Evolutionary conservation across 2,113 vertebrate species (phyloP).

Genomic region (Lagopus muta): DNA sequence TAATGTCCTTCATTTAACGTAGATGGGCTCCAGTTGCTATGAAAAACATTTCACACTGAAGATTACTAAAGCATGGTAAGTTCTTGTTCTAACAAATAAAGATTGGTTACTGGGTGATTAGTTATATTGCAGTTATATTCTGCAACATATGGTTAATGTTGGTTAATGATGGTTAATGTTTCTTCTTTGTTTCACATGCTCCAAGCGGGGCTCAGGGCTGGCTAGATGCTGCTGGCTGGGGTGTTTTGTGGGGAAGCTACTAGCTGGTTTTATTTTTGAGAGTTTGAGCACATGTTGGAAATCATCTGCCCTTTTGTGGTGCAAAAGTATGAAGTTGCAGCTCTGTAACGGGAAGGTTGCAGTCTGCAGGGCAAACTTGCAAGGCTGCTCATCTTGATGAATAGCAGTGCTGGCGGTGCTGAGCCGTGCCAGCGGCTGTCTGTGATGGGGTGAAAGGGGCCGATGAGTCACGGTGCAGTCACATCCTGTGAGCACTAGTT

Average conservation of each 20-base stretch:
- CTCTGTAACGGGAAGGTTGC: background rate
- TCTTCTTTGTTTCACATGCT: background rate
- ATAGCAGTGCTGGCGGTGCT: background rate
- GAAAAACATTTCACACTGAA: background rate
- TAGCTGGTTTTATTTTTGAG: background rate
- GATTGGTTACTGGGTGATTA: background rate
- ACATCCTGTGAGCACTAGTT: background rate
- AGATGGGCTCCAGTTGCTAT: background rate
- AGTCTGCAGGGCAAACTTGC: background rate
- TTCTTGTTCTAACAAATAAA: background rate
- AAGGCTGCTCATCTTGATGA: background rate
- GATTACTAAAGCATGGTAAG: background rate
- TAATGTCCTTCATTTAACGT: background rate
- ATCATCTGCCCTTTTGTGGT: background rate
- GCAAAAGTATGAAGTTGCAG: background rate
- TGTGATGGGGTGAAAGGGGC: background rate
- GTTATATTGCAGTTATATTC: background rate
- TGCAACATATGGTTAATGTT: no score
- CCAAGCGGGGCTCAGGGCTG: background rate
- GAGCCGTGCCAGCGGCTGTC: background rate
- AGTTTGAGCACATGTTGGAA: background rate
- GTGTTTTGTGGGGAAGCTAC: background rate
- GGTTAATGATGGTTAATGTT: background rate
- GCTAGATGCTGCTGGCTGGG: background rate
- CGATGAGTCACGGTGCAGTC: conserved; percentile 34